Percentiles rank a stretch among this genome's conserved stretches.
Conservation (phyloP, 2,888 invertebrate genomes). For the Epirrhoe tristata region DNA sequence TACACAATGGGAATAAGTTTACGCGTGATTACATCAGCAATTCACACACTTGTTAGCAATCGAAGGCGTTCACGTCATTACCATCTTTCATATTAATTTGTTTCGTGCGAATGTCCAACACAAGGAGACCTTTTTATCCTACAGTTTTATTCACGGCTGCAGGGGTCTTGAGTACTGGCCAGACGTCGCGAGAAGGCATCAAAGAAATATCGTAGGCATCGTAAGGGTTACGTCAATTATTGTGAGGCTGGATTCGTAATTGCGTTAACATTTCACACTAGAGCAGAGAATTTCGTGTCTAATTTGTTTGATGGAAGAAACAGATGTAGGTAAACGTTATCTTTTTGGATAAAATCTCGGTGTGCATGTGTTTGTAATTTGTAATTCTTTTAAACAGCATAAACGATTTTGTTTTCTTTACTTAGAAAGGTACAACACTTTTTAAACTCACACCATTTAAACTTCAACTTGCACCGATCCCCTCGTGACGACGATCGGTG, state of each 20-base stretch:
- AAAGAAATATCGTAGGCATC: constrained; percentile 33
- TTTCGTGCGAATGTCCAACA: constrained; percentile 42
- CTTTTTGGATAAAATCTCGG: neutral
- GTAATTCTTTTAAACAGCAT: too few relatives aligned
- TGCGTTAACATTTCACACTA: constrained; percentile 19
- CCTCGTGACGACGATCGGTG: too few relatives aligned
- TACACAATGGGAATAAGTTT: constrained; percentile 18
- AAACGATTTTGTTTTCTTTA: too few relatives aligned
- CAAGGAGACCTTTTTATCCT: constrained; percentile 11
- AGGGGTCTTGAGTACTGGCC: constrained; percentile 7
- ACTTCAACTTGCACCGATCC: too few relatives aligned
- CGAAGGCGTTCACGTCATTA: constrained; percentile 43
- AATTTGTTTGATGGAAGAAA: neutral
- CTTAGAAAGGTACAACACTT: too few relatives aligned
- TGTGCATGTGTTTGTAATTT: neutral
- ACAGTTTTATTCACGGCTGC: neutral
- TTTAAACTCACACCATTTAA: too few relatives aligned
- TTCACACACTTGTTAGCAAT: constrained; percentile 26
- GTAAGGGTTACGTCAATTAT: constrained; percentile 14
- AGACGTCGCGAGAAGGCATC: constrained; percentile 26
- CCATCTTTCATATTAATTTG: constrained; percentile 47
- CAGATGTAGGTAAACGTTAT: neutral
- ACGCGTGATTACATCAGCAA: constrained; percentile 24
- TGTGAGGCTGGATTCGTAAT: constrained; percentile 22
- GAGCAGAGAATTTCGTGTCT: neutral